A percentile compares a stretch with the other conserved stretches of the same genome.
Evolutionary conservation across 2,113 vertebrate genomes (phyloP).

Genomic region (Microtus ochrogaster): DNA sequence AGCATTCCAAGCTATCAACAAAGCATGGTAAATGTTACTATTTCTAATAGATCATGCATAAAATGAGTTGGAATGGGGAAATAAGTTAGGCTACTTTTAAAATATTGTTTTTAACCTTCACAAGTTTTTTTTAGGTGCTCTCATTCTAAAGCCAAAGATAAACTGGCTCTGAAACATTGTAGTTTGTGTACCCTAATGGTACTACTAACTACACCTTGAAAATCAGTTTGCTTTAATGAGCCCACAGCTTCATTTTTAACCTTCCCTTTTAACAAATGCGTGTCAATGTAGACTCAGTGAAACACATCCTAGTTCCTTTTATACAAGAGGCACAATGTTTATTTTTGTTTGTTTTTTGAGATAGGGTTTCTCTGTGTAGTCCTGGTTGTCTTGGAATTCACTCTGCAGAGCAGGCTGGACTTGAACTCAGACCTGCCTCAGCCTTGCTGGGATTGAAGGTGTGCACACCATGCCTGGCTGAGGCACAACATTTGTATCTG

Average conservation of each 20-base stretch:
- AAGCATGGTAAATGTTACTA: neutral
- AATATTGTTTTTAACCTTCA: neutral
- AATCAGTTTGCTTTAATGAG: slow-evolving; percentile 20
- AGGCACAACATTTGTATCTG: slow-evolving; percentile 21
- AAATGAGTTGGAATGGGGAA: neutral
- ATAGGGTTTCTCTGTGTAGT: neutral
- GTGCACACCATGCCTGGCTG: neutral
- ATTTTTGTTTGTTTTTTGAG: neutral
- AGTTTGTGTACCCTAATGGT: neutral
- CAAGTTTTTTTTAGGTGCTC: slow-evolving; percentile 27
- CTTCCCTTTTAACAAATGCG: neutral
- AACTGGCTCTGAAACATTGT: neutral
- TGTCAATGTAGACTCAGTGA: neutral
- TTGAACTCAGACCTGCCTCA: neutral
- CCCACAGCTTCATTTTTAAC: neutral
- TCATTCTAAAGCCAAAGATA: slow-evolving; percentile 46
- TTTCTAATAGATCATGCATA: slow-evolving; percentile 28
- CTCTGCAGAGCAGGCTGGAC: neutral
- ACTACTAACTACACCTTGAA: slow-evolving; percentile 3
- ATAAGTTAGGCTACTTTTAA: neutral
- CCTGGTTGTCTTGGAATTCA: neutral
- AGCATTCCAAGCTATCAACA: neutral
- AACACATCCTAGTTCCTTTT: neutral
- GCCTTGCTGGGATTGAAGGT: neutral
- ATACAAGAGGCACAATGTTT: neutral